These are phyloP conservation scores for Neodontobutis hainanensis DNA, from an alignment of 2,113 vertebrate genomes.

Conservation along the genomic window DNA sequence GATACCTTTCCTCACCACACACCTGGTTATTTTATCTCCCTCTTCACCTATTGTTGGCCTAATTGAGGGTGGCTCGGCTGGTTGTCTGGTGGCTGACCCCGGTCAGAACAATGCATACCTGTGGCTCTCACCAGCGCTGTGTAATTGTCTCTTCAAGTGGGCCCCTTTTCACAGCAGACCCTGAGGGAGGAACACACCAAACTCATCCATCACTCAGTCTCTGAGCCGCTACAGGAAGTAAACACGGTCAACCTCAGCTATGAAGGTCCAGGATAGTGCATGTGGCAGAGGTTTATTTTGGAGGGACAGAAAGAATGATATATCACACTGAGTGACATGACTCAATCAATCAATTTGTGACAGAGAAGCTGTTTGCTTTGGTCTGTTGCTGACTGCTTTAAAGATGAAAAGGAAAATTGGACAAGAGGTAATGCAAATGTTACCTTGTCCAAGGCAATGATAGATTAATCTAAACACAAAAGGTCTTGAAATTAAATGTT, in stretches of 20 bases:
- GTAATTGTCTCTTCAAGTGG: slow-evolving; percentile 78
- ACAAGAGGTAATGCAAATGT: slow-evolving; percentile 21
- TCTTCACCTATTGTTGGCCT: slow-evolving; percentile 63
- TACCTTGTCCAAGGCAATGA: too few species aligned
- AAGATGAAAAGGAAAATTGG: slow-evolving; percentile 29
- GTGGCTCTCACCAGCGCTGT: slow-evolving; percentile 66
- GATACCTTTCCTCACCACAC: slow-evolving; percentile 70
- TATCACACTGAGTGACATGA: slow-evolving; percentile 42
- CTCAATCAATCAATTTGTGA: slow-evolving; percentile 46
- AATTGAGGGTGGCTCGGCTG: slow-evolving; percentile 62
- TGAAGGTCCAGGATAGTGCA: slow-evolving; percentile 24
- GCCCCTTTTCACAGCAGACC: slow-evolving; percentile 56
- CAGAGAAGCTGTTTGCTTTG: slow-evolving; percentile 35
- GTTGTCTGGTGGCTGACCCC: slow-evolving; percentile 71
- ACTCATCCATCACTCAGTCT: slow-evolving; percentile 77
- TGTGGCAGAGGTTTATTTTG: slow-evolving; percentile 22
- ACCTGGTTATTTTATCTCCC: slow-evolving; percentile 79
- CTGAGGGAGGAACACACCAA: slow-evolving; percentile 52
- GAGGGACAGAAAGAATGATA: slow-evolving; percentile 45
- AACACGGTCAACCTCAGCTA: slow-evolving; percentile 69
- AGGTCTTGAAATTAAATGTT: too few species aligned
- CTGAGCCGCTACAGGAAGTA: slow-evolving; percentile 74
- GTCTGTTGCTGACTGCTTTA: slow-evolving; percentile 37
- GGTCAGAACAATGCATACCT: slow-evolving; percentile 78
- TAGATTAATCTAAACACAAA: too few species aligned